Percentiles rank a stretch among this genome's conserved stretches.
phyloP scores from a whole-genome alignment of 2,113 vertebrate species.

The Calidris pugnax region DNA sequence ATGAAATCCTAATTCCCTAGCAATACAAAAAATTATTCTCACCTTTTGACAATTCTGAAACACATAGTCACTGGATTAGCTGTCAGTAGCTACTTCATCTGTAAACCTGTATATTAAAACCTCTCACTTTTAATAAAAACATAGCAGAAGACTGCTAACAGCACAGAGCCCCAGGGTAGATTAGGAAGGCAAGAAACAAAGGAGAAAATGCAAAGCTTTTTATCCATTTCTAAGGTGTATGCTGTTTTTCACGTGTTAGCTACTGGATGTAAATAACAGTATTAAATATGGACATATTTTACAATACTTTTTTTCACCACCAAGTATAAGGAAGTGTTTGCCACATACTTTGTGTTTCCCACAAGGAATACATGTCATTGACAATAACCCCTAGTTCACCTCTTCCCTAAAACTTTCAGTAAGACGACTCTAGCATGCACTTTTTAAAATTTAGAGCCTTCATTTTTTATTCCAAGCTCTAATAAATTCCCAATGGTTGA shows the following conservation, averaged over 20 bases:
- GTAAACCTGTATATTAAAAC: conserved; percentile 35
- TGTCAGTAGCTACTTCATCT: conserved; percentile 23
- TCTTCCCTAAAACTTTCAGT: background rate
- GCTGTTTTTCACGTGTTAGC: background rate
- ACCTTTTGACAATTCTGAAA: background rate
- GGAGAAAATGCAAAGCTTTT: background rate
- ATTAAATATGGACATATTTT: background rate
- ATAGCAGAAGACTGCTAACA: background rate
- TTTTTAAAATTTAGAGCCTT: background rate
- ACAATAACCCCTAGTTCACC: background rate
- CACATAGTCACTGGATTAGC: background rate
- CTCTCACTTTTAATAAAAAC: conserved; percentile 34
- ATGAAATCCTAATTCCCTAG: background rate
- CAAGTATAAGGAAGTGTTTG: background rate
- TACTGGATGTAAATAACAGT: background rate
- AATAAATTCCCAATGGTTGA: background rate
- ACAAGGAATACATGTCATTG: background rate
- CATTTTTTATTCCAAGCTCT: background rate
- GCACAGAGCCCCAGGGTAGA: background rate
- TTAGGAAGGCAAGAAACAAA: background rate
- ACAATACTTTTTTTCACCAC: background rate
- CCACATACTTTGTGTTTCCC: background rate
- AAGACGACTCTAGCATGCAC: background rate
- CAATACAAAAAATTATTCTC: background rate
- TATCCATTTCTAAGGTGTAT: background rate